Percentiles rank a stretch among this genome's conserved stretches.
These are phyloP conservation scores for Catalaphyllia jardinei DNA, from an alignment of 64 coral and sea anemone species.

Conservation along the genomic window DNA sequence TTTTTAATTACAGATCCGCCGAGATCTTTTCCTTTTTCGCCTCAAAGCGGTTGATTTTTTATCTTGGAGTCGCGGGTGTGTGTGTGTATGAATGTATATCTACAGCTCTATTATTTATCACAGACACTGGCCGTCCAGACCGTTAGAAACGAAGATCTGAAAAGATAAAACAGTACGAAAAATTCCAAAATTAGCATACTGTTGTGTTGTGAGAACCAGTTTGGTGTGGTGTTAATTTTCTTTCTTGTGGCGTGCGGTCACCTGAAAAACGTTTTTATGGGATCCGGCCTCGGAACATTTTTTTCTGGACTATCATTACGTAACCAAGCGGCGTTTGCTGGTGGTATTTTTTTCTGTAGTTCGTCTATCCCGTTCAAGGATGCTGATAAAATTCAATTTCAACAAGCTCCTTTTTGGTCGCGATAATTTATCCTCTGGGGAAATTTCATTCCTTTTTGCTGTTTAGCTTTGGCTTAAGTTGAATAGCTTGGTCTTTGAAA, in stretches of 20 bases:
- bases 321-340: background rate
- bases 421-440: constrained; percentile 15
- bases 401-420: background rate
- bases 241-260: background rate
- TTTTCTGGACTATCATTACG: background rate
- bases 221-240: background rate
- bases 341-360: background rate
- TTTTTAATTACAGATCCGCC: constrained; percentile 15
- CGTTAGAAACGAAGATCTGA: background rate
- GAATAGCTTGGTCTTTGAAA: constrained; percentile 10
- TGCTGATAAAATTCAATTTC: background rate
- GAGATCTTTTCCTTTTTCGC: constrained; percentile 5
- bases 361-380: background rate
- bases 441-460: background rate
- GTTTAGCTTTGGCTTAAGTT: constrained; percentile 1
- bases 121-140: background rate
- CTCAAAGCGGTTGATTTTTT: background rate
- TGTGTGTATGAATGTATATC: background rate
- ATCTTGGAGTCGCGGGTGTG: background rate
- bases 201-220: background rate
- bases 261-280: background rate
- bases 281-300: background rate
- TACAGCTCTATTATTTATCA: background rate
- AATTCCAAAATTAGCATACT: constrained; percentile 8
- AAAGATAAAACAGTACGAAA: background rate